A percentile compares a stretch with the other conserved stretches of the same genome.
These are phyloP conservation scores for Oreonectes daqikongensis DNA, from an alignment of 2,797 vertebrate genomes.

Conservation along the genomic window DNA sequence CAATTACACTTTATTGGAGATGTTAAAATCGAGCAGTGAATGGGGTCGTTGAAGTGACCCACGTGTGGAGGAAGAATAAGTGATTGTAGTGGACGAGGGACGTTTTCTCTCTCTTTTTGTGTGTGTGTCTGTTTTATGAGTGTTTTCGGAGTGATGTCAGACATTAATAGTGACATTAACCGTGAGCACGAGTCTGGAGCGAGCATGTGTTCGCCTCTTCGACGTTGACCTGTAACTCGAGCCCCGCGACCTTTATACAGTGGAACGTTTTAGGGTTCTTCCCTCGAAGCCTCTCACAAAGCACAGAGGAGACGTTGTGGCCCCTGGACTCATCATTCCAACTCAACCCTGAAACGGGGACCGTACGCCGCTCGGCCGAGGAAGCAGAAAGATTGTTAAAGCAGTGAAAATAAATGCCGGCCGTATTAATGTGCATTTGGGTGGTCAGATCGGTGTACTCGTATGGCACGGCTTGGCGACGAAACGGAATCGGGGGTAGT, in stretches of 20 bases:
- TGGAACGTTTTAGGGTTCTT: conserved; percentile 52
- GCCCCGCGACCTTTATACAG: conserved; percentile 49
- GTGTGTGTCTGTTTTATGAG: conserved; percentile 53
- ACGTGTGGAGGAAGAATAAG: conserved; percentile 43
- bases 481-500: background rate
- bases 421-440: conserved; percentile 45
- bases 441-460: conserved; percentile 44
- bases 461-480: conserved; percentile 1
- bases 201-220: conserved; percentile 35
- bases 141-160: conserved; percentile 60
- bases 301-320: conserved; percentile 57
- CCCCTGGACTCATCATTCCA: conserved; percentile 43
- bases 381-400: conserved; percentile 53
- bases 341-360: conserved; percentile 43
- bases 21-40: conserved; percentile 47
- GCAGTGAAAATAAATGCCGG: conserved; percentile 52
- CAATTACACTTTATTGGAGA: conserved; percentile 50
- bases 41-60: conserved; percentile 17
- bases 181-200: too few relatives aligned
- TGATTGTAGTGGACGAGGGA: conserved; percentile 41
- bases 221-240: conserved; percentile 59
- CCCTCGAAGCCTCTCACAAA: conserved; percentile 13
- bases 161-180: conserved; percentile 39
- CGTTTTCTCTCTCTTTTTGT: conserved; percentile 9
- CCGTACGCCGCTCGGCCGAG: conserved; percentile 18